Conservation (phyloP, 2,113 vertebrate species). For the Alligator mississippiensis region DNA sequence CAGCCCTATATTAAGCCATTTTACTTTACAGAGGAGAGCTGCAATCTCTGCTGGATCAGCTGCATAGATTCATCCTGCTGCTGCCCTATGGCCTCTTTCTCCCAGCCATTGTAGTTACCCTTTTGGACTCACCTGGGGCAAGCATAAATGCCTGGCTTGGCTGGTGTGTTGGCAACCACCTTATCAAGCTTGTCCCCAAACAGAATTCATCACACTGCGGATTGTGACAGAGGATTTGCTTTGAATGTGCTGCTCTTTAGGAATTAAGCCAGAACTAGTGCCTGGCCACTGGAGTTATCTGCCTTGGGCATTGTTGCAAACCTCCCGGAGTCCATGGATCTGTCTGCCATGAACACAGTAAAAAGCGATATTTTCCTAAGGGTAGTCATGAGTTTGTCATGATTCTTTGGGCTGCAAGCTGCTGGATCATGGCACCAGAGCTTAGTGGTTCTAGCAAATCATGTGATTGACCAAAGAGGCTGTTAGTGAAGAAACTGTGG, state of each 20-base stretch:
- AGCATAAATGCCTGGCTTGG: not conserved
- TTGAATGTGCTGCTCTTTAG: not conserved
- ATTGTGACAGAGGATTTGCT: not conserved
- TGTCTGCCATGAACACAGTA: not conserved
- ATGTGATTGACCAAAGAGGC: not conserved
- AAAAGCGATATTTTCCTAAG: not conserved
- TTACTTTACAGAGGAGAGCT: not conserved
- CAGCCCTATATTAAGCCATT: not conserved
- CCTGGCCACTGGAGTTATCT: not conserved
- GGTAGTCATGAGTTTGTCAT: not conserved
- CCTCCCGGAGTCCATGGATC: not conserved
- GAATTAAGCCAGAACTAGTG: not conserved
- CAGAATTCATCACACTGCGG: not conserved
- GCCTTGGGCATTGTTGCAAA: not conserved
- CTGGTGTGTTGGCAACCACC: accelerated
- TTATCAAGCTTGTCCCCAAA: not conserved
- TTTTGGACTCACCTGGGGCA: not conserved
- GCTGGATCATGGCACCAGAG: not conserved
- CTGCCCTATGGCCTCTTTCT: not conserved
- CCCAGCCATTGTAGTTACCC: not conserved
- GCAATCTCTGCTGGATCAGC: not conserved
- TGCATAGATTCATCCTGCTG: accelerated
- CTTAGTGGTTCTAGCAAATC: not conserved
- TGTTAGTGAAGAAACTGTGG: not conserved
- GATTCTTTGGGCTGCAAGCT: not conserved